Base-by-base conservation (phyloP, 2,113 vertebrate genomes). In the Tachycineta bicolor region DNA sequence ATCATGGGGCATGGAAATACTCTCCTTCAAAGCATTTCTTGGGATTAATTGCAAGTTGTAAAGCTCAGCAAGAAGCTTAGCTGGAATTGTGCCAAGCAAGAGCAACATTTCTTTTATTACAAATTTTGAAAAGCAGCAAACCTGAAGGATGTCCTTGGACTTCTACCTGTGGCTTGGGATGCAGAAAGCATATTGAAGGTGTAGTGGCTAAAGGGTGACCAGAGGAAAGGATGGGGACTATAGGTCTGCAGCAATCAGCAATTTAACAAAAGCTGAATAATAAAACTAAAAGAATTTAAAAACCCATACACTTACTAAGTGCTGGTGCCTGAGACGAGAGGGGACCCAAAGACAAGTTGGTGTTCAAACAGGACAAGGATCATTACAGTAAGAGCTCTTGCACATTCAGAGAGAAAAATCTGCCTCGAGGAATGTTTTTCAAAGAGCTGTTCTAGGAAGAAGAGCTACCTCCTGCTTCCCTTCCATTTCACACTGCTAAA, bases 1-100 rank as follows among this genome's bases (percentile, higher is more conserved):
- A 8, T 50, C 44, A 22, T 18, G 7, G 24, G 17, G 3, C 17
- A 9, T 74, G 47, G 68, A 43, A 87, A 71, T 43, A 46, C 29
- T 64, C 69, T 56, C 88, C 76, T 94, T 86, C 83, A 92, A 88
- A 78, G 58, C 64, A 56, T 79, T 71, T 79, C 6, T 91, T 79
- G 52, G 31, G 60, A 89, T 88, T 93, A 91, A 83, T 71, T 83
- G 49, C 60, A 84, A 64, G 71, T 65, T 90, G 80, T 64, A 90
- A 74, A 94, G 63, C 88, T 88, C 88, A 95, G 92, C 82, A 88
- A 81, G 83, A 75, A 76, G 68, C 73, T 87, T 20, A 56, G 59
- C 23, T 78, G 96, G 89, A 86, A 87, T 5, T 8, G n/a, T 46
- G 71, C 92, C 93, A 87, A 56, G 53, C 68, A 92, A 95, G 33